Base-by-base conservation (phyloP, 2,888 invertebrate species). In the Plebejus melissa region DNA sequence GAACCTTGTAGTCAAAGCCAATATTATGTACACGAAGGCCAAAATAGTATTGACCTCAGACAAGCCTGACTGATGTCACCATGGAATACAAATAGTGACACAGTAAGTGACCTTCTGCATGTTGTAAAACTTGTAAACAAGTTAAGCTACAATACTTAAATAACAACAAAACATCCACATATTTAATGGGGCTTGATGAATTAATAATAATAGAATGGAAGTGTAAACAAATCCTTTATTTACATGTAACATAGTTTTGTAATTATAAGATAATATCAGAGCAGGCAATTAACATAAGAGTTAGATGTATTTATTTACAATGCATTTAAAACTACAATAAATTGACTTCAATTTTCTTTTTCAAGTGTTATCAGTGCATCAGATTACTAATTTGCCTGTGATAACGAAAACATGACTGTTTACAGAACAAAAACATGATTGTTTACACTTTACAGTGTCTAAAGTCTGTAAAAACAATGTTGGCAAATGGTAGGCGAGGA, bases 1-100 rank as follows among this genome's bases (percentile, higher is more conserved):
- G 32, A 65, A 22, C 65, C 65, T 65, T 65, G 65, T 65, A 32
- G 16, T 65, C 65, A 65, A 65, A 65, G 32, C 5, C 4, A 36
- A 36, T 36, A 32, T 65, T 65, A 32, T 65, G 32, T 36, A 13
- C 76, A 65, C 77, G 76, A 80, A 80, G 79, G 80, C 76, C 77
- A 75, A 22, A 36, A 57, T 72, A 74, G 69, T 69, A 76, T 74
- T 80, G 79, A 78, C 81, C 80, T 82, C 74, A 79, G 58, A 76
- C 77, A 46, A 78, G 76, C 76, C 79, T 80, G 79, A 75, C 76
- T 81, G 78, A 80, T 77, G 80, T 80, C 80, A 80, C 78, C 70
- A n/a, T 38, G 22, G 32, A 41, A 72, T 28, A 50, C 72, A 72
- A 72, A 72, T 54, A 65, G 65, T 65, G 50, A 72, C 71, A 71